Evolutionary conservation across 1,140 invertebrate genomes (phyloP).

Genomic region (Ctenoplectra terminalis): DNA sequence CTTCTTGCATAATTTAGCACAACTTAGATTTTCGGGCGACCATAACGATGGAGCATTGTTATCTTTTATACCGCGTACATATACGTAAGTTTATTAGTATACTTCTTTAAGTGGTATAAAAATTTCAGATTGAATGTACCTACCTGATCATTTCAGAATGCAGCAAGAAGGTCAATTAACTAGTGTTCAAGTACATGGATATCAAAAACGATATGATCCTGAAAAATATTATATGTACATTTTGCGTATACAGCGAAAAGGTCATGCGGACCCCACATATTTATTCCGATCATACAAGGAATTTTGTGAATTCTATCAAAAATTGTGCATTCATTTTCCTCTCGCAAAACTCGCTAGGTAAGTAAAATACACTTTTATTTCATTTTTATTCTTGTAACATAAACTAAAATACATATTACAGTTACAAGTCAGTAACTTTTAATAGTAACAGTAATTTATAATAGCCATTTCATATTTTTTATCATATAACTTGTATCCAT

Average conservation of each 20-base stretch:
- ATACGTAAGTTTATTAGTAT: conserved; percentile 87
- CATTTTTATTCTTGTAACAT: background rate
- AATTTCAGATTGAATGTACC: background rate
- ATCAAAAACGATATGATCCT: conserved; percentile 97
- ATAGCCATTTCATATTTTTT: background rate
- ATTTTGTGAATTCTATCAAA: conserved; percentile 98
- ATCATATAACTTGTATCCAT: background rate
- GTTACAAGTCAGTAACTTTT: background rate
- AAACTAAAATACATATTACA: background rate
- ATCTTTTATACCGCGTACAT: conserved; percentile 96
- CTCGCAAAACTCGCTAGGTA: conserved; percentile 93
- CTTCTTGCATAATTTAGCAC: conserved; percentile 98
- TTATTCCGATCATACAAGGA: conserved; percentile 97
- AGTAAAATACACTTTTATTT: conserved; percentile 65
- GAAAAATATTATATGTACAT: conserved; percentile 99
- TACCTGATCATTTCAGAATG: conserved; percentile 85
- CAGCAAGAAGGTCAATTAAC: conserved; percentile 94
- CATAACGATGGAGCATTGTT: conserved; percentile 92
- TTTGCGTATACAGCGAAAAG: conserved; percentile 92
- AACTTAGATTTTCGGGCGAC: conserved; percentile 94
- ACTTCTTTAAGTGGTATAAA: background rate
- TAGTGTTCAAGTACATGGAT: conserved; percentile 93
- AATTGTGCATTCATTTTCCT: conserved; percentile 96
- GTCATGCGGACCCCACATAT: conserved; percentile 92
- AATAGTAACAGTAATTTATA: background rate